Conservation (phyloP, 1,140 invertebrate genomes). For the Bombus breviceps region DNA sequence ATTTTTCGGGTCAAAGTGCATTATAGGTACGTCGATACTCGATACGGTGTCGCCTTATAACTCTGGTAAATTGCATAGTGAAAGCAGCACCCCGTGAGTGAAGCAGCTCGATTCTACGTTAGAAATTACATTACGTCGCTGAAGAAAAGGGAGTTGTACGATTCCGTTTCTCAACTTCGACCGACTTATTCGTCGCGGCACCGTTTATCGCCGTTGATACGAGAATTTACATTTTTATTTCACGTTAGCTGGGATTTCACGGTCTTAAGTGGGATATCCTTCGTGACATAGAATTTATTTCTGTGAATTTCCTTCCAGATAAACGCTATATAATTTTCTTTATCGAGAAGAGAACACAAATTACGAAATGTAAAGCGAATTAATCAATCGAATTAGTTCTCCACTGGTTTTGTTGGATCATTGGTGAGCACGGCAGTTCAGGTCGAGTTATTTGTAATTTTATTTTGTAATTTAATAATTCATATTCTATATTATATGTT, state of each 20-base stretch:
- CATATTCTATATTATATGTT: no score
- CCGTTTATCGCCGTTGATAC: not conserved
- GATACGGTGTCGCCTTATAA: slow-evolving; percentile 15
- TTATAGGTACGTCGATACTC: not conserved
- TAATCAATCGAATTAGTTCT: not conserved
- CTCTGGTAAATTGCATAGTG: slow-evolving; percentile 7
- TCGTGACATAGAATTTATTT: not conserved
- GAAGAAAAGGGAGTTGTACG: slow-evolving; percentile 21
- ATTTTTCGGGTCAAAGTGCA: not conserved
- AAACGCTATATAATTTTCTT: not conserved
- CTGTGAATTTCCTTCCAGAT: not conserved
- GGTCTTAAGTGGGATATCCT: not conserved
- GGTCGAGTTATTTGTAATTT: no score
- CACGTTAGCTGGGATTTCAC: not conserved
- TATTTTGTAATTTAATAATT: no score
- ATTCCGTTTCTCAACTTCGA: slow-evolving; percentile 17
- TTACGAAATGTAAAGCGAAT: not conserved
- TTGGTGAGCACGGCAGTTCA: no score
- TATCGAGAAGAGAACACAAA: not conserved
- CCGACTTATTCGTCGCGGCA: not conserved
- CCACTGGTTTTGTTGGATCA: no score
- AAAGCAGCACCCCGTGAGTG: not conserved
- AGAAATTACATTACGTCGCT: slow-evolving; percentile 24
- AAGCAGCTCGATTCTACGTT: not conserved
- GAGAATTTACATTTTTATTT: slow-evolving; percentile 31